These are phyloP conservation scores for Syngnathus typhle DNA, from an alignment of 2,113 vertebrate genomes.

Conservation along the genomic window DNA sequence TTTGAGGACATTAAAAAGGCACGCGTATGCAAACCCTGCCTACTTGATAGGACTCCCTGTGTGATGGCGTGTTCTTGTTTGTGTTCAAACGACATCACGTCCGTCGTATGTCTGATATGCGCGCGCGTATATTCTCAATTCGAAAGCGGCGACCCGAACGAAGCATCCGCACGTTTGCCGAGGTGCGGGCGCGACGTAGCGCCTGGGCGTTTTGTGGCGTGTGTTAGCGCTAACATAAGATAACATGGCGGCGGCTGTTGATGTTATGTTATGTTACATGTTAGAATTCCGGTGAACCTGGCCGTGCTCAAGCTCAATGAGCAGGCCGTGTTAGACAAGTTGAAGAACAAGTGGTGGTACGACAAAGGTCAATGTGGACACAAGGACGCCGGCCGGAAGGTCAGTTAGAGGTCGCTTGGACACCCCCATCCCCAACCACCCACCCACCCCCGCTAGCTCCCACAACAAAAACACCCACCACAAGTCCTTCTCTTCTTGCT, in stretches of 20 bases:
- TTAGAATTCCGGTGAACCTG: slow-evolving; percentile 99
- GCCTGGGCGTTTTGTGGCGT: no score
- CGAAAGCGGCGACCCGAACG: no score
- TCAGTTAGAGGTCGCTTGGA: slow-evolving; percentile 76
- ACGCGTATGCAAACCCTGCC: not conserved
- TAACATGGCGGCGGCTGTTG: slow-evolving; percentile 85
- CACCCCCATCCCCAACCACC: slow-evolving; percentile 24
- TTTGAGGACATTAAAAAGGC: not conserved
- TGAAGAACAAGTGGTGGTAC: slow-evolving; percentile 99
- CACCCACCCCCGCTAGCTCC: not conserved
- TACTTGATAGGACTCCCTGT: not conserved
- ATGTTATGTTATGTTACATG: slow-evolving; percentile 98
- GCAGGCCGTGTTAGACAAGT: slow-evolving; percentile 99
- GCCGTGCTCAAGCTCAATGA: slow-evolving; percentile 99
- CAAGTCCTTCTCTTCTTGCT: not conserved
- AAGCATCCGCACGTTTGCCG: no score
- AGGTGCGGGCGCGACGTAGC: no score
- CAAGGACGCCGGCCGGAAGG: slow-evolving; percentile 99
- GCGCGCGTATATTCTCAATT: no score
- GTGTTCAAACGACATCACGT: not conserved
- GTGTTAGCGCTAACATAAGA: slow-evolving; percentile 86
- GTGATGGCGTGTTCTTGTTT: no score
- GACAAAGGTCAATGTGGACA: slow-evolving; percentile 98
- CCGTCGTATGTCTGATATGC: no score
- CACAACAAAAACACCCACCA: not conserved